Conservation (phyloP, 2,797 vertebrate species). For the Bradypodion ventrale region DNA sequence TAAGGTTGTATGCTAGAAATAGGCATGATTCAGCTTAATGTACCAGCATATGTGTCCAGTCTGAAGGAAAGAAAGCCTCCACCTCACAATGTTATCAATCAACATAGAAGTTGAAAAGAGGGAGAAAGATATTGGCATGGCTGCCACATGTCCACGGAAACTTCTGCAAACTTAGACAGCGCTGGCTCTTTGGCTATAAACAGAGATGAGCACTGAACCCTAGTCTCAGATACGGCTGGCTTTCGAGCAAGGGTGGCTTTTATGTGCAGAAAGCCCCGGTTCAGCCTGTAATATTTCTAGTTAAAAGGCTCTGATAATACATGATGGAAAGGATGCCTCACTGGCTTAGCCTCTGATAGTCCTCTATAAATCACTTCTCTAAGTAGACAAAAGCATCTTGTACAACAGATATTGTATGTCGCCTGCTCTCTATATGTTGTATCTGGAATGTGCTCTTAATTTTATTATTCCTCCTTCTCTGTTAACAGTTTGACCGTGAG, state of each 20-base stretch:
- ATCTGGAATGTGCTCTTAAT: neutral
- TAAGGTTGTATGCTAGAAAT: neutral
- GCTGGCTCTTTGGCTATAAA: no score
- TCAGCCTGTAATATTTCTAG: neutral
- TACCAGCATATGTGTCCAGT: neutral
- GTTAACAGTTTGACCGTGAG: conserved; percentile 91
- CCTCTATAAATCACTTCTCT: neutral
- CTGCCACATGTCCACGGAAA: no score
- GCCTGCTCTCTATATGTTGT: neutral
- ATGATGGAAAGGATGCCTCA: neutral
- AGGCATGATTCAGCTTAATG: neutral
- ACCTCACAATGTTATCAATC: neutral
- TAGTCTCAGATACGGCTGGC: no score
- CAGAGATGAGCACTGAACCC: no score
- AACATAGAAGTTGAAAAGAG: neutral
- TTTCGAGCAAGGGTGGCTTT: neutral
- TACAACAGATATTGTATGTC: neutral
- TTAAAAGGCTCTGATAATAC: neutral
- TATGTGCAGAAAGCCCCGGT: neutral
- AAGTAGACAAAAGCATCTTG: neutral
- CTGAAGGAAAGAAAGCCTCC: no score
- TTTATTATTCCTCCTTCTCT: conserved; percentile 42
- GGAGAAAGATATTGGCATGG: neutral
- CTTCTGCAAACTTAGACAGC: no score
- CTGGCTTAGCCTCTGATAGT: neutral